Evolutionary conservation across 2,113 vertebrate genomes (phyloP).

Genomic region (Stercorarius parasiticus): DNA sequence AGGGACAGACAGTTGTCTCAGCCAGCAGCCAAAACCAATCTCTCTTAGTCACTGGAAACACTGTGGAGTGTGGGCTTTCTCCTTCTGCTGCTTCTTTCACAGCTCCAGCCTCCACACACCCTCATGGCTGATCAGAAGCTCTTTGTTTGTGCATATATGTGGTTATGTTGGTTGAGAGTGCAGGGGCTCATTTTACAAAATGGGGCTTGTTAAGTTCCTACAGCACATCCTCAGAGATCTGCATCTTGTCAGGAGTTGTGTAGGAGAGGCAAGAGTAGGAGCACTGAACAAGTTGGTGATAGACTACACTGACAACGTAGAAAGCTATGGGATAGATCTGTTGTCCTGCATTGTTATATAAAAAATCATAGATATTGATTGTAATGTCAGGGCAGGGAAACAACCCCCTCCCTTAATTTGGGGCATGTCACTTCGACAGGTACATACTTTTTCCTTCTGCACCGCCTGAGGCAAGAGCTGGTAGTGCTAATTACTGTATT

Average conservation of each 20-base stretch:
- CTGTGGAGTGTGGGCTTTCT: constrained; percentile 29
- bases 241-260: not conserved
- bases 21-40: not conserved
- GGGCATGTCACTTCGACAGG: rapidly evolving
- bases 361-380: not conserved
- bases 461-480: not conserved
- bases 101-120: constrained; percentile 10
- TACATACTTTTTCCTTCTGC: not conserved
- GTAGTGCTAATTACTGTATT: not conserved
- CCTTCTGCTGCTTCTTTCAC: constrained; percentile 28
- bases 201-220: not conserved
- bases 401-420: not conserved
- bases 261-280: constrained; percentile 45
- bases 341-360: not conserved
- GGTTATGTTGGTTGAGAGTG: not conserved
- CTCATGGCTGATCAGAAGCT: not conserved
- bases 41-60: constrained; percentile 4
- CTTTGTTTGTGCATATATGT: not conserved
- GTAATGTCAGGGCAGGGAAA: not conserved
- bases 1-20: constrained; percentile 3
- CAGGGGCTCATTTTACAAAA: not conserved
- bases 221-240: not conserved
- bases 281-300: not conserved
- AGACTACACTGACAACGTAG: constrained; percentile 4
- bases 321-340: not conserved